phyloP scores from a whole-genome alignment of 2,888 invertebrate species.

The Caenorhabditis sp. region DNA sequence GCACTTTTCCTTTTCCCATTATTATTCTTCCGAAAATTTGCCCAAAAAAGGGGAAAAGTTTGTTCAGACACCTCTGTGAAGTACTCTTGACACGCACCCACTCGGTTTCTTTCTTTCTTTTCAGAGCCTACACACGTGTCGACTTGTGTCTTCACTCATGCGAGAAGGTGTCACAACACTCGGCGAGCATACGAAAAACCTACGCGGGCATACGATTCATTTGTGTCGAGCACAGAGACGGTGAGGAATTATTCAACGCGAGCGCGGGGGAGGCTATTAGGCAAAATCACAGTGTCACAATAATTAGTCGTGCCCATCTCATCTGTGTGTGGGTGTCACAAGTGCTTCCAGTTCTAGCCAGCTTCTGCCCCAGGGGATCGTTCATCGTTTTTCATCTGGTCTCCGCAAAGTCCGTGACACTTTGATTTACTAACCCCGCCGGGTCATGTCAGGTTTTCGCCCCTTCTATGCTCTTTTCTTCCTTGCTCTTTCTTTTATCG shows the following conservation, averaged over 20 bases:
- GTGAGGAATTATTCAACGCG: constrained; percentile 43
- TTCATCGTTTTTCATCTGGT: neutral
- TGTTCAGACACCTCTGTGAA: constrained; percentile 10
- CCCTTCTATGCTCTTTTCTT: constrained; percentile 4
- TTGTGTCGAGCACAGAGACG: constrained; percentile 68
- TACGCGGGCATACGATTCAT: constrained; percentile 71
- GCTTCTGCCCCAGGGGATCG: neutral
- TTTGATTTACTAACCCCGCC: constrained; percentile 50
- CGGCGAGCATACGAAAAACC: constrained; percentile 68
- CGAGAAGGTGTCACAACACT: constrained; percentile 66
- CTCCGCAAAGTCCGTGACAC: constrained; percentile 25
- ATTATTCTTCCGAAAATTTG: neutral
- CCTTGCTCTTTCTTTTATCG: constrained; percentile 1
- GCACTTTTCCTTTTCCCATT: constrained; percentile 15
- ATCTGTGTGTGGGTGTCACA: neutral
- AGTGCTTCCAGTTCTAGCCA: neutral
- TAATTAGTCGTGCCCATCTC: neutral
- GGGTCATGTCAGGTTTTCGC: constrained; percentile 21
- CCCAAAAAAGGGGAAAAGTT: neutral
- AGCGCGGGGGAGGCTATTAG: too few species aligned
- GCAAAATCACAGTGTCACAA: too few species aligned
- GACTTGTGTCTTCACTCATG: constrained; percentile 68
- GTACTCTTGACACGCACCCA: constrained; percentile 44
- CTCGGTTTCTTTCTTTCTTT: constrained; percentile 13
- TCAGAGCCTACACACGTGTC: constrained; percentile 68